Percentiles rank a stretch among this genome's conserved stretches.
Evolutionary conservation across 2,888 invertebrate genomes (phyloP).

Genomic region (Vesta saturnalis): DNA sequence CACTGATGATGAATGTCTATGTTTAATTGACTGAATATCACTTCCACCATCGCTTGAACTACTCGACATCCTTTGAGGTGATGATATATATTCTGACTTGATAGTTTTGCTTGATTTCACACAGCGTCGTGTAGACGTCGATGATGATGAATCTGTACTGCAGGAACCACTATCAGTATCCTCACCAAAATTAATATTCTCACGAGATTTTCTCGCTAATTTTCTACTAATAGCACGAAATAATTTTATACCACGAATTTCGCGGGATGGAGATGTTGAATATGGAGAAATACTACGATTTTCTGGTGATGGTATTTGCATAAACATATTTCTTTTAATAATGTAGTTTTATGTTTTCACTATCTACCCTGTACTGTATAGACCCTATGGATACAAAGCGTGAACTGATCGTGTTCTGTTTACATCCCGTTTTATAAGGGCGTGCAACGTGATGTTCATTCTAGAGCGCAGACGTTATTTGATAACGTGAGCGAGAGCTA

Average conservation of each 20-base stretch:
- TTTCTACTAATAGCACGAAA: conserved; percentile 74
- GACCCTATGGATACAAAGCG: conserved; percentile 29
- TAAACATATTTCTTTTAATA: conserved; percentile 43
- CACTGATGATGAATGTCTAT: conserved; percentile 63
- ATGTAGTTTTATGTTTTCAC: neutral
- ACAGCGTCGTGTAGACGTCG: conserved; percentile 55
- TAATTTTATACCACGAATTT: conserved; percentile 70
- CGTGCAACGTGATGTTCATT: conserved; percentile 50
- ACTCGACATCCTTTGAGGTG: conserved; percentile 64
- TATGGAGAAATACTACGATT: conserved; percentile 60
- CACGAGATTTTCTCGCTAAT: conserved; percentile 66
- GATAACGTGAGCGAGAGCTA: too few species aligned
- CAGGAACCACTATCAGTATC: conserved; percentile 64
- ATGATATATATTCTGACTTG: conserved; percentile 55
- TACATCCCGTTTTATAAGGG: conserved; percentile 53
- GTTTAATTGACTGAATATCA: conserved; percentile 65
- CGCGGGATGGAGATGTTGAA: conserved; percentile 67
- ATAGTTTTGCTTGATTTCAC: conserved; percentile 49
- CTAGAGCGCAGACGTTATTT: conserved; percentile 46
- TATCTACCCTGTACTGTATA: conserved; percentile 22
- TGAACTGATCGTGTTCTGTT: conserved; percentile 47
- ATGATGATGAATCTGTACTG: conserved; percentile 60
- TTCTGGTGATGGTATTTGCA: conserved; percentile 47
- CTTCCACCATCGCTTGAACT: conserved; percentile 72
- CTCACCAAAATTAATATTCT: conserved; percentile 62